phyloP scores from a whole-genome alignment of 2,797 vertebrate species.

The Esox masquinongy region DNA sequence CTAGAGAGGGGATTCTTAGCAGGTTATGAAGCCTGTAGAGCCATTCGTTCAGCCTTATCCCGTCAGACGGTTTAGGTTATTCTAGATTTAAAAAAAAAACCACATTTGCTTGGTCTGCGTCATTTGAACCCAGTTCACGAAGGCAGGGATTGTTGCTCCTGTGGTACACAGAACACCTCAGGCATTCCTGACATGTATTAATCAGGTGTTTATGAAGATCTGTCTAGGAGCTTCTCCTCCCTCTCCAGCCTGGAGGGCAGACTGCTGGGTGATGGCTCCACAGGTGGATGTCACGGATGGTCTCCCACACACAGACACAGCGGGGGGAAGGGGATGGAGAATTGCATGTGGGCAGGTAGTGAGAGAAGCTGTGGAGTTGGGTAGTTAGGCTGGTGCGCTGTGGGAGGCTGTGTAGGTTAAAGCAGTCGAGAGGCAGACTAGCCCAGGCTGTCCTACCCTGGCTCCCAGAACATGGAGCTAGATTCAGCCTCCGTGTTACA shows the following conservation, averaged over 20 bases:
- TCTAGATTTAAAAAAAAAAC: not conserved
- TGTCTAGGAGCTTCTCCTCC: not conserved
- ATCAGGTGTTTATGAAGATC: not conserved
- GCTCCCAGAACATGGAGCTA: not conserved
- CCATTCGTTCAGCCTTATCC: constrained; percentile 21
- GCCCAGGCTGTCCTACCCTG: not conserved
- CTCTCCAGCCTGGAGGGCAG: too few species aligned
- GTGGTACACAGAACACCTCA: not conserved
- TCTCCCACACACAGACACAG: constrained; percentile 1
- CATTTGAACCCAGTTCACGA: not conserved
- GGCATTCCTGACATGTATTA: not conserved
- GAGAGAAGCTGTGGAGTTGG: not conserved
- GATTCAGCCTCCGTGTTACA: not conserved
- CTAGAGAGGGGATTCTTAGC: constrained; percentile 58
- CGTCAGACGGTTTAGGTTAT: not conserved
- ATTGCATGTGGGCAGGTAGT: not conserved
- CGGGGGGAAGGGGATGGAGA: not conserved
- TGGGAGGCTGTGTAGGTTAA: not conserved
- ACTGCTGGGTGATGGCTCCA: not conserved
- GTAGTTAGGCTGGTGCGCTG: not conserved
- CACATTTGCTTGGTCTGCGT: not conserved
- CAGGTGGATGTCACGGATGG: not conserved
- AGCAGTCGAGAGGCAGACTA: not conserved
- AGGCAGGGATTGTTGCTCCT: not conserved
- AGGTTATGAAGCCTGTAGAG: constrained; percentile 24